Conservation (phyloP, 2,113 vertebrate genomes). For the Salminus brasiliensis region DNA sequence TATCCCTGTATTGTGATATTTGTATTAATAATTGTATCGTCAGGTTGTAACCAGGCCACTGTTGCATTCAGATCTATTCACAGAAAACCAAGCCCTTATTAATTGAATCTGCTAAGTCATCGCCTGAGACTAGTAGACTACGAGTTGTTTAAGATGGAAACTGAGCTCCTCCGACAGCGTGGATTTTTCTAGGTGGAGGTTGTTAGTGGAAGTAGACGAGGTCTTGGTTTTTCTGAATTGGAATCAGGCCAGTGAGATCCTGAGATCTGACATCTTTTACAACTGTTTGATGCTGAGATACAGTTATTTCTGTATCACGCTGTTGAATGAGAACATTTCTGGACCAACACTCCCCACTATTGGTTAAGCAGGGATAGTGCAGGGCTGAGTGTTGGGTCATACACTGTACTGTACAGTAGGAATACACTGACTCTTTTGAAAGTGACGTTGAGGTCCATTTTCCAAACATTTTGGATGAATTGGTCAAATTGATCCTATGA, state of each 20-base stretch:
- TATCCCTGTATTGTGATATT: too few relatives aligned
- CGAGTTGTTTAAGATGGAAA: background rate
- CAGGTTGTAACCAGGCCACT: background rate
- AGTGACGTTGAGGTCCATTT: background rate
- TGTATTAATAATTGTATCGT: too few relatives aligned
- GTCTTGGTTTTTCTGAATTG: background rate
- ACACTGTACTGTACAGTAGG: background rate
- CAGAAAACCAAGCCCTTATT: background rate
- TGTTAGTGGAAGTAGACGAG: background rate
- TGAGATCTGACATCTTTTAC: conserved; percentile 5
- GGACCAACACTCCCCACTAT: conserved; percentile 67
- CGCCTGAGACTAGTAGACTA: background rate
- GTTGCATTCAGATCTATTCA: background rate
- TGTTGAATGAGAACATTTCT: conserved; percentile 30
- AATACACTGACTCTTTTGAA: conserved; percentile 1
- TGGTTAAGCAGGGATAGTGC: conserved; percentile 61
- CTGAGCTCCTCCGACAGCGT: background rate
- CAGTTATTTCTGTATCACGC: conserved; percentile 1
- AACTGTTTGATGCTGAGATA: conserved; percentile 9
- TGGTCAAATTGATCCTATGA: too few relatives aligned
- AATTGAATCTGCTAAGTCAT: background rate
- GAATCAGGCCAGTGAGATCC: background rate
- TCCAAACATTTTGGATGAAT: background rate
- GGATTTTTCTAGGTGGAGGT: background rate
- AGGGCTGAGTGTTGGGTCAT: conserved; percentile 16